phyloP scores from a whole-genome alignment of 2,113 vertebrate genomes.

The Ptychochromis oligacanthus region DNA sequence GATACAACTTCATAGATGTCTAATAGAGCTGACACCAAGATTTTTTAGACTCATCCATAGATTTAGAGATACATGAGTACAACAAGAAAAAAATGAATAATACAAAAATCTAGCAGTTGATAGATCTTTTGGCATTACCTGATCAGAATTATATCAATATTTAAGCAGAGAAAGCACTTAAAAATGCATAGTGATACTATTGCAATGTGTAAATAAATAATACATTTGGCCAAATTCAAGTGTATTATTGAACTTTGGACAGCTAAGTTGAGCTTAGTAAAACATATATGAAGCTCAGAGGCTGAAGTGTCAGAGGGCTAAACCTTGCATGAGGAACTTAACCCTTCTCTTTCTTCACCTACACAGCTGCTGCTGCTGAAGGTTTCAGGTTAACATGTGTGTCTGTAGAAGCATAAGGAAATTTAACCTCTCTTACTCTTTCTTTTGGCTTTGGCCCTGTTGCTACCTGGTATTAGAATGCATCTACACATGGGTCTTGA shows the following conservation, averaged over 20 bases:
- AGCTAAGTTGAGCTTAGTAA: background rate
- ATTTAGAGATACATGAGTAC: fast-evolving
- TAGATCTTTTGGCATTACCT: fast-evolving
- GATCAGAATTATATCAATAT: background rate
- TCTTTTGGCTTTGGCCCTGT: background rate
- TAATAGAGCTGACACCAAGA: too few relatives aligned
- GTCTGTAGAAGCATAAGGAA: background rate
- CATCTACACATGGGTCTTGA: background rate
- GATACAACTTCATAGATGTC: too few relatives aligned
- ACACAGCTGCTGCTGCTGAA: background rate
- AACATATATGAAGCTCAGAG: background rate
- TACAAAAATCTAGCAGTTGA: background rate
- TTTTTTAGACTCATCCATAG: too few relatives aligned
- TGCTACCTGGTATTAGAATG: background rate
- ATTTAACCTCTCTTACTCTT: background rate
- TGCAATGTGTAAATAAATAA: background rate
- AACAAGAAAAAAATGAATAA: background rate
- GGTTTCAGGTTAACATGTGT: background rate
- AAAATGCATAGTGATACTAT: background rate
- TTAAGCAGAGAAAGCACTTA: fast-evolving
- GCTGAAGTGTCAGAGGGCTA: background rate
- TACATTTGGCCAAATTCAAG: background rate
- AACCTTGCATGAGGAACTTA: background rate
- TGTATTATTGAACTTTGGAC: background rate
- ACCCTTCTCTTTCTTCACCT: background rate